A percentile compares a stretch with the other conserved stretches of the same genome.
These are phyloP conservation scores for Corythornis cristatus DNA, from an alignment of 2,113 vertebrate species.

Conservation along the genomic window DNA sequence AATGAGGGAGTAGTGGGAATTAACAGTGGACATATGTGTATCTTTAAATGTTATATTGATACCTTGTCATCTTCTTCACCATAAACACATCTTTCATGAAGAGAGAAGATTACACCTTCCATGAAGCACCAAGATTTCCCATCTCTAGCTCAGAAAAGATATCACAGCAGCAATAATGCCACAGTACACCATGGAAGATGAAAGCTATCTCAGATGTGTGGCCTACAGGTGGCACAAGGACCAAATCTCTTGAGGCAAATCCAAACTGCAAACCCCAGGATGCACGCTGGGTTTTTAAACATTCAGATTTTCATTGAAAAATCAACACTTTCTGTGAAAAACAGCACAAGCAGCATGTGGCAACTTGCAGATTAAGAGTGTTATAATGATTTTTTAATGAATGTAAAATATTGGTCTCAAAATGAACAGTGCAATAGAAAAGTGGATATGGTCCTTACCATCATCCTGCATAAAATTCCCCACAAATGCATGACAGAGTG, in stretches of 20 bases:
- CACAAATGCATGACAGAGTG: neutral
- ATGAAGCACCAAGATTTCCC: neutral
- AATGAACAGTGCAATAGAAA: neutral
- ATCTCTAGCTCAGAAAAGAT: neutral
- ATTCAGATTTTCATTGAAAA: neutral
- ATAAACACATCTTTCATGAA: neutral
- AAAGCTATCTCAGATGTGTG: neutral
- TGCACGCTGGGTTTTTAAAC: neutral
- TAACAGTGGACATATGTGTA: neutral
- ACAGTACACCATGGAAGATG: neutral
- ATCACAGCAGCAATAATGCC: neutral
- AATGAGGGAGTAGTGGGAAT: neutral
- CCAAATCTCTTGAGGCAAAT: neutral
- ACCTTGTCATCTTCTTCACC: neutral
- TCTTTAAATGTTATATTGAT: neutral
- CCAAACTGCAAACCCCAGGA: neutral
- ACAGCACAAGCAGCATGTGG: neutral
- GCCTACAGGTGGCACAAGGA: neutral
- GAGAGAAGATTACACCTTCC: neutral
- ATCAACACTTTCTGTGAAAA: neutral
- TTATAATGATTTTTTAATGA: neutral
- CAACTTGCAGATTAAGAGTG: neutral
- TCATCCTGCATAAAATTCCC: neutral
- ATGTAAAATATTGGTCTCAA: neutral
- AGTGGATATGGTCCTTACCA: neutral